Evolutionary conservation across 1,140 invertebrate genomes (phyloP).

Genomic region (Venturia canescens): DNA sequence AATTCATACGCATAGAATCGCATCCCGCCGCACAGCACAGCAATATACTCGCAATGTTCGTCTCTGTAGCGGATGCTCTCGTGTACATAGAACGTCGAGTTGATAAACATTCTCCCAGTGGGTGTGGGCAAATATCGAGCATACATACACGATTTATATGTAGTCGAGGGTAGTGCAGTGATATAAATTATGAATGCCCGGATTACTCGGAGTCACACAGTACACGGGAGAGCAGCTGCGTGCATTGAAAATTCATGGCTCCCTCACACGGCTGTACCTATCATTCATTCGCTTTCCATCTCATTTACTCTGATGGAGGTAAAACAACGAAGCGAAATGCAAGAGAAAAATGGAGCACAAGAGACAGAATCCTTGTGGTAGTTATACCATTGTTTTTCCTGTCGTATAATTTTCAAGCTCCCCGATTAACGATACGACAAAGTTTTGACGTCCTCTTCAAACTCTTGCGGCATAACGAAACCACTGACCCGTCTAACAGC

Average conservation of each 20-base stretch:
- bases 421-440: conserved; percentile 25
- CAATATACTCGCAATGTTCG: neutral
- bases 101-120: conserved; percentile 41
- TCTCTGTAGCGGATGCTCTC: conserved; percentile 2
- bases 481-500: neutral
- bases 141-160: neutral
- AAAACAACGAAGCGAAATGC: conserved; percentile 22
- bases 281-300: conserved; percentile 35
- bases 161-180: conserved; percentile 10
- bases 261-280: conserved; percentile 22
- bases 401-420: conserved; percentile 23
- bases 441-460: neutral
- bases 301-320: conserved; percentile 34
- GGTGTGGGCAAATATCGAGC: conserved; percentile 13
- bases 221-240: conserved; percentile 27
- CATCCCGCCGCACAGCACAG: neutral
- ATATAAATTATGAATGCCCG: conserved; percentile 42
- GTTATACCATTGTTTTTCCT: neutral
- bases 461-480: neutral
- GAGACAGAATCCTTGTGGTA: conserved; percentile 24
- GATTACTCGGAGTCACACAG: conserved; percentile 26
- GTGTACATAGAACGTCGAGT: conserved; percentile 30
- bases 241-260: conserved; percentile 42
- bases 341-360: conserved; percentile 27
- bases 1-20: neutral